Conservation (phyloP, 2,797 vertebrate genomes). For the Psittacula derbiana region DNA sequence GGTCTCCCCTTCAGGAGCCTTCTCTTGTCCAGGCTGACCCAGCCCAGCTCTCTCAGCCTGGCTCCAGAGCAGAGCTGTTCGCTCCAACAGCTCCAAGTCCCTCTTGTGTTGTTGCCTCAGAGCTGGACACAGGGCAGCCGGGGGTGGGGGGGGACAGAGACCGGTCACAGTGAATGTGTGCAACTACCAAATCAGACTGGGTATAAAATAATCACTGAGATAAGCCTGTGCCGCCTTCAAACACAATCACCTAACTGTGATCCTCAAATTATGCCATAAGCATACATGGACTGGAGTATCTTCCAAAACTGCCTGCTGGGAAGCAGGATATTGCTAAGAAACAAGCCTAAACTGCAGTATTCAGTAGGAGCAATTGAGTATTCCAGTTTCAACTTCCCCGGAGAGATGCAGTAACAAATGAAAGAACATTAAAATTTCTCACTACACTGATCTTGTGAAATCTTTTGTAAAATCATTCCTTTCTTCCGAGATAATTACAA, state of each 20-base stretch:
- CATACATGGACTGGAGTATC: neutral
- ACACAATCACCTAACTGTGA: neutral
- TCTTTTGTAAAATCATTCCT: slow-evolving; percentile 22
- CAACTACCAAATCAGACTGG: neutral
- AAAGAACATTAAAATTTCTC: slow-evolving; percentile 34
- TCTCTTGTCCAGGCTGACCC: neutral
- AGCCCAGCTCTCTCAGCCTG: neutral
- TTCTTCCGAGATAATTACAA: neutral
- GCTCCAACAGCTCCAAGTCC: neutral
- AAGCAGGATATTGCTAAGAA: neutral
- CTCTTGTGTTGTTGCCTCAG: neutral
- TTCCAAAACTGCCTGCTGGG: neutral
- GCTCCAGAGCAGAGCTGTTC: neutral
- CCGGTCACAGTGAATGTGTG: neutral
- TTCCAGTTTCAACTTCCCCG: neutral
- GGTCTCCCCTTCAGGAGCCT: neutral
- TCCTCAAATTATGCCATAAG: neutral
- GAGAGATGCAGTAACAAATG: slow-evolving; percentile 44
- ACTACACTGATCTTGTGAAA: neutral
- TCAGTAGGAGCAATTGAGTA: neutral
- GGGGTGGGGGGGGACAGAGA: too few relatives aligned
- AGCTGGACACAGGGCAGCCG: neutral
- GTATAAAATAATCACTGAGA: neutral
- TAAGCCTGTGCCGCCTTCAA: neutral
- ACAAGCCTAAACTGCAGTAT: neutral